phyloP scores from a whole-genome alignment of 2,888 invertebrate genomes.

The Eristalinus sepulchralis region DNA sequence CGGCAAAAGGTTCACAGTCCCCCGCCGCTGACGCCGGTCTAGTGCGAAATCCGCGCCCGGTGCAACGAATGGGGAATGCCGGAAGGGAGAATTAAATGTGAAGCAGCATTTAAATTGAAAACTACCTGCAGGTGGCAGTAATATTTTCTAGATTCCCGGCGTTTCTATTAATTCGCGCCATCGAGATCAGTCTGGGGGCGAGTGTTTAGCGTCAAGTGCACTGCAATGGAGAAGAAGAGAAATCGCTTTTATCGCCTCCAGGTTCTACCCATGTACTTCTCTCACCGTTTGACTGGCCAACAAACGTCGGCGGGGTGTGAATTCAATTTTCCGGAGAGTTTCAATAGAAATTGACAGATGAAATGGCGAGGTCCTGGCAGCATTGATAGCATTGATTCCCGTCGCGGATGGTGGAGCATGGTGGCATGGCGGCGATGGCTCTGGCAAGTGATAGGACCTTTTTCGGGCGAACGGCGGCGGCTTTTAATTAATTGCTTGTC shows the following conservation, averaged over 20 bases:
- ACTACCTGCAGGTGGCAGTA: constrained; percentile 38
- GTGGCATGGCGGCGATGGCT: background rate
- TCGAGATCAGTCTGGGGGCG: background rate
- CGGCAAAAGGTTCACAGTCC: background rate
- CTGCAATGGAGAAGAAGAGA: background rate
- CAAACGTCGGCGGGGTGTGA: constrained; percentile 12
- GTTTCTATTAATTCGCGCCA: constrained; percentile 30
- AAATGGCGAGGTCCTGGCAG: constrained; percentile 50
- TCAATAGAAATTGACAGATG: constrained; percentile 59
- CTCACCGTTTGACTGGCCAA: background rate
- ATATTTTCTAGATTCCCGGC: constrained; percentile 32
- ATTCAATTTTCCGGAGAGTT: constrained; percentile 46
- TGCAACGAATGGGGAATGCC: background rate
- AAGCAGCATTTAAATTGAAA: constrained; percentile 21
- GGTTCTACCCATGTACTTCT: background rate
- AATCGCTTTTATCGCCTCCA: constrained; percentile 11
- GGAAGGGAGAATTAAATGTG: constrained; percentile 16
- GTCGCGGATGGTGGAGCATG: constrained; percentile 8
- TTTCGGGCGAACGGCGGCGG: constrained; percentile 30
- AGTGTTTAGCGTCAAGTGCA: constrained; percentile 1
- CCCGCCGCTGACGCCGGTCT: too few relatives aligned
- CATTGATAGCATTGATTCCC: constrained; percentile 29
- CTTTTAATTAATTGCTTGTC: constrained; percentile 67
- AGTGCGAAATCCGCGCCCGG: background rate
- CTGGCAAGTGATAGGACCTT: constrained; percentile 20